phyloP scores from a whole-genome alignment of 2,888 invertebrate genomes.

The Halocaridina rubra region DNA sequence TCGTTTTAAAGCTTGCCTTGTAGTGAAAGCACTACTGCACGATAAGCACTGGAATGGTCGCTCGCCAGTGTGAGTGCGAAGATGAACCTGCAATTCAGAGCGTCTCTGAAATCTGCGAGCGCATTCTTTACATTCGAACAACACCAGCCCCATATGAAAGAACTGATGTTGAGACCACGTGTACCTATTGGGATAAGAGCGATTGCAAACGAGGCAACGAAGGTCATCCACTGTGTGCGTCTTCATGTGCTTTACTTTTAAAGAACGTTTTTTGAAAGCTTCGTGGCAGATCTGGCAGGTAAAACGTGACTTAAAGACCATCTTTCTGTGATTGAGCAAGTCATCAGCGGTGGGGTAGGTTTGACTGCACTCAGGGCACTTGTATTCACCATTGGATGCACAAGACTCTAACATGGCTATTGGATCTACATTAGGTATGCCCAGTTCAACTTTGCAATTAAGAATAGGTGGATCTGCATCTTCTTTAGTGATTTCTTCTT shows the following conservation, averaged over 20 bases:
- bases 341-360: slow-evolving; percentile 51
- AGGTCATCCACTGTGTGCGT: slow-evolving; percentile 48
- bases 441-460: slow-evolving; percentile 38
- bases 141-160: slow-evolving; percentile 55
- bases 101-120: slow-evolving; percentile 53
- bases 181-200: slow-evolving; percentile 46
- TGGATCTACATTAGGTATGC: slow-evolving; percentile 24
- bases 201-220: slow-evolving; percentile 55
- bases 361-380: slow-evolving; percentile 56
- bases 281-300: slow-evolving; percentile 62
- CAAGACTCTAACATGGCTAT: slow-evolving; percentile 41
- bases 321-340: slow-evolving; percentile 48
- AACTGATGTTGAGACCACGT: slow-evolving; percentile 62
- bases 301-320: slow-evolving; percentile 45
- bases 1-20: slow-evolving; percentile 51
- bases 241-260: slow-evolving; percentile 58
- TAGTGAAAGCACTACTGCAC: slow-evolving; percentile 56
- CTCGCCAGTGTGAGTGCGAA: slow-evolving; percentile 58
- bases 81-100: slow-evolving; percentile 52
- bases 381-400: slow-evolving; percentile 53
- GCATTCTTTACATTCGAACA: slow-evolving; percentile 59
- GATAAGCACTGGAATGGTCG: slow-evolving; percentile 51
- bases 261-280: slow-evolving; percentile 40
- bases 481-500: slow-evolving; percentile 1
- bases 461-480: neutral